phyloP scores from a whole-genome alignment of 2,113 vertebrate species.

The Orthonyx spaldingii region DNA sequence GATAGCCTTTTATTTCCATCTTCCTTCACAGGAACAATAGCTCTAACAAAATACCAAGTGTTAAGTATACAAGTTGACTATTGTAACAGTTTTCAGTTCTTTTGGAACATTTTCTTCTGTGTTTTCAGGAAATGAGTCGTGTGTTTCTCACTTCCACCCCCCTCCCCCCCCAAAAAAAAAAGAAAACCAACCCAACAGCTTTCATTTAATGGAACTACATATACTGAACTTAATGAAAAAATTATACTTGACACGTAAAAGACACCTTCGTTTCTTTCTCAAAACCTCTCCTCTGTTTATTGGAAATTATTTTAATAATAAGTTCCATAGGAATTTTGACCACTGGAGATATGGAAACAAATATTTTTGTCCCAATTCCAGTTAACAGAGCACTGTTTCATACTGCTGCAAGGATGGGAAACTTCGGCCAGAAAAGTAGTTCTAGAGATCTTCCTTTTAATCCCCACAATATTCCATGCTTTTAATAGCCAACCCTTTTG shows the following conservation, averaged over 20 bases:
- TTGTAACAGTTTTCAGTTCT: background rate
- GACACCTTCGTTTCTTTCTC: background rate
- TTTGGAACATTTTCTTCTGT: background rate
- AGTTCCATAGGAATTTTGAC: background rate
- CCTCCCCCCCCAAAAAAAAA: too few species aligned
- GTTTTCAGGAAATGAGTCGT: background rate
- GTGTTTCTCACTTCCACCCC: background rate
- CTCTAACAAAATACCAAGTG: background rate
- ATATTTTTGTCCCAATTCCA: background rate
- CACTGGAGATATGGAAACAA: background rate
- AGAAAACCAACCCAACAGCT: background rate
- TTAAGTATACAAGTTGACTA: background rate
- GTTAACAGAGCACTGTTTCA: background rate
- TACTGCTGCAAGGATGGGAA: background rate
- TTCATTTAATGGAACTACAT: background rate
- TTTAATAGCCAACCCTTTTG: background rate
- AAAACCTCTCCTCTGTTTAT: background rate
- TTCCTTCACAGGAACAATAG: background rate
- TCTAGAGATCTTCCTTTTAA: background rate
- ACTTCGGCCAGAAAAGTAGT: background rate
- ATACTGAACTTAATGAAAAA: background rate
- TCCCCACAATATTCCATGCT: rapidly evolving
- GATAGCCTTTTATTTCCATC: background rate
- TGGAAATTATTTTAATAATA: background rate
- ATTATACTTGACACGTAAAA: background rate